A percentile compares a stretch with the other conserved stretches of the same genome.
Conservation (phyloP, 1,140 invertebrate genomes). For the Belonocnema kinseyi region DNA sequence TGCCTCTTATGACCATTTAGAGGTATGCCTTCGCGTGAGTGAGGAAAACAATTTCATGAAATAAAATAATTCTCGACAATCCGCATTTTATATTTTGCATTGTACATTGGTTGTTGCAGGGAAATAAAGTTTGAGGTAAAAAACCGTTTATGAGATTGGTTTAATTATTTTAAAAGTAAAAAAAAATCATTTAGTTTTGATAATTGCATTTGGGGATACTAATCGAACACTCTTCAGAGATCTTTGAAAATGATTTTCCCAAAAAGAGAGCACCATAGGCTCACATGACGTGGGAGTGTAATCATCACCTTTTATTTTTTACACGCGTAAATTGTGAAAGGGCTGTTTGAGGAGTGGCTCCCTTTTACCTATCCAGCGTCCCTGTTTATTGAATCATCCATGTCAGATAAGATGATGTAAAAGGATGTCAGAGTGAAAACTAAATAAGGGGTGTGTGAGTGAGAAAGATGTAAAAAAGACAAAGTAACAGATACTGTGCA, state of each 20-base stretch:
- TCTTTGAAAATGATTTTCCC: slow-evolving; percentile 20
- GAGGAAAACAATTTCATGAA: too few relatives aligned
- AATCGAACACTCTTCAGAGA: neutral
- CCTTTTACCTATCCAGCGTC: slow-evolving; percentile 4
- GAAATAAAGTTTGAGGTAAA: neutral
- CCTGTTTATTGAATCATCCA: slow-evolving; percentile 22
- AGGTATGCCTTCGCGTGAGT: too few relatives aligned
- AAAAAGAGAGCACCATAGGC: neutral
- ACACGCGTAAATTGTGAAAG: slow-evolving; percentile 11
- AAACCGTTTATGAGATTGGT: neutral
- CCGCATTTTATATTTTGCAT: too few relatives aligned
- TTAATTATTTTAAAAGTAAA: neutral
- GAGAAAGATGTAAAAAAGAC: slow-evolving; percentile 25
- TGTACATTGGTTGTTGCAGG: too few relatives aligned
- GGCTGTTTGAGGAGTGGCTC: neutral
- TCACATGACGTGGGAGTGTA: neutral
- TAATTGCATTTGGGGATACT: neutral
- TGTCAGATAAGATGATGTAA: slow-evolving; percentile 14
- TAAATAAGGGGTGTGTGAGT: slow-evolving; percentile 17
- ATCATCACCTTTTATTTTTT: slow-evolving; percentile 12
- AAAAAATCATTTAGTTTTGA: slow-evolving; percentile 4
- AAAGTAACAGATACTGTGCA: slow-evolving; percentile 27
- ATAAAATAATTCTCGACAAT: too few relatives aligned
- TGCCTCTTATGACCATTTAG: too few relatives aligned
- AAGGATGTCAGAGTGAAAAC: slow-evolving; percentile 2